These are phyloP conservation scores for Sialia sialis DNA, from an alignment of 2,113 vertebrate genomes.

Conservation along the genomic window DNA sequence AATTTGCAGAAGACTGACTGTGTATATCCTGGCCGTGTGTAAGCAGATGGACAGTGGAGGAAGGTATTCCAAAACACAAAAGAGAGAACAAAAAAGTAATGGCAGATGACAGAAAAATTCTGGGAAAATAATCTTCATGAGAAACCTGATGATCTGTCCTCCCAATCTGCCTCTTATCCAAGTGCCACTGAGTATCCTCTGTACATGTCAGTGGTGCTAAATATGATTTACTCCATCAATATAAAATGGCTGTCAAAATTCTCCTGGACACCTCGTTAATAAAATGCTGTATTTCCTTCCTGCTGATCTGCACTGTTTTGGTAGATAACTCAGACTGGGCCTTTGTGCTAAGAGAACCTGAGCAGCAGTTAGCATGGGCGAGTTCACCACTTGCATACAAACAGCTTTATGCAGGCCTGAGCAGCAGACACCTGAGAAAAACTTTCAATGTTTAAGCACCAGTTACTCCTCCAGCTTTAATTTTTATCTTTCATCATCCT, in stretches of 20 bases:
- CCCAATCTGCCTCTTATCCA: not conserved
- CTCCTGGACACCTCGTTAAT: not conserved
- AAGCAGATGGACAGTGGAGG: not conserved
- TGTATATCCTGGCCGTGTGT: rapidly evolving
- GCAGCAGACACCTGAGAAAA: not conserved
- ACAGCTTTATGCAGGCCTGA: not conserved
- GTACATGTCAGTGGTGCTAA: not conserved
- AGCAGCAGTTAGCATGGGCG: not conserved
- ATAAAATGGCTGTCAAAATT: not conserved
- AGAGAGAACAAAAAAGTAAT: not conserved
- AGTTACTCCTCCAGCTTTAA: not conserved
- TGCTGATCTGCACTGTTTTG: not conserved
- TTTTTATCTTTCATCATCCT: not conserved
- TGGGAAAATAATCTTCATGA: not conserved
- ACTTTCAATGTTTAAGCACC: not conserved
- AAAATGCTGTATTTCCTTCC: not conserved
- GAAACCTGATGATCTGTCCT: not conserved
- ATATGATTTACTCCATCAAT: not conserved
- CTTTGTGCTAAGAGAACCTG: not conserved
- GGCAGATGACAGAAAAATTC: not conserved
- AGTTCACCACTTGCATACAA: not conserved
- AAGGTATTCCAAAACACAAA: not conserved
- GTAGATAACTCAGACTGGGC: not conserved
- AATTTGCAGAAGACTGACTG: not conserved
- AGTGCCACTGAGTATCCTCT: not conserved